phyloP scores from a whole-genome alignment of 2,888 invertebrate species.

The Minunthozetes semirufus region DNA sequence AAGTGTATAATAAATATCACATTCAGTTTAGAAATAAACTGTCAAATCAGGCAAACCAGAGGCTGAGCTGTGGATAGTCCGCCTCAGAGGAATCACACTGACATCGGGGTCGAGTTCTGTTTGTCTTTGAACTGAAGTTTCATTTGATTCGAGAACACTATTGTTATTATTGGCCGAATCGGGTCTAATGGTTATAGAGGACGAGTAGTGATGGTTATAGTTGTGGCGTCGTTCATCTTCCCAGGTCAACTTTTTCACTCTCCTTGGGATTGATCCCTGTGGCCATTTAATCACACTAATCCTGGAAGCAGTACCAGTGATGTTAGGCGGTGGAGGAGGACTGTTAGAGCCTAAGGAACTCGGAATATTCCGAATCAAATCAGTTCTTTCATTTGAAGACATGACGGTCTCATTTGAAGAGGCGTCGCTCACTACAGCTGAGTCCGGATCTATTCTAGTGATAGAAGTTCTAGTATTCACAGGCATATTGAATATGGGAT shows the following conservation, averaged over 20 bases:
- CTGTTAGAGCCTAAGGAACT: conserved; percentile 31
- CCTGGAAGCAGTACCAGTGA: conserved; percentile 29
- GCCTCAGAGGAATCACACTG: conserved; percentile 49
- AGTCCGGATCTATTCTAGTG: conserved; percentile 38
- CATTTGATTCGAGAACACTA: conserved; percentile 1
- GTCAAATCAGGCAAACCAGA: conserved; percentile 61
- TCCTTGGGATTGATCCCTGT: conserved; percentile 59
- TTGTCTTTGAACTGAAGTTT: conserved; percentile 40
- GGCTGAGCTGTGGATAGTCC: conserved; percentile 39
- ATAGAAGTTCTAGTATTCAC: conserved; percentile 22
- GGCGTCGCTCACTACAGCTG: conserved; percentile 37
- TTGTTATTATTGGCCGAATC: conserved; percentile 17
- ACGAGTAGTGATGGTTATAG: background rate
- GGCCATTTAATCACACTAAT: conserved; percentile 55
- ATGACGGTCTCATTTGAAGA: conserved; percentile 23
- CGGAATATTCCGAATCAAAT: background rate
- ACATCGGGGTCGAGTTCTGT: conserved; percentile 50
- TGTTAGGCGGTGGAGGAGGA: conserved; percentile 31
- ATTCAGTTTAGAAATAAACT: conserved; percentile 58
- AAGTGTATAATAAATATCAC: conserved; percentile 12
- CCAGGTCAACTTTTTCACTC: conserved; percentile 73
- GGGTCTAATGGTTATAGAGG: background rate
- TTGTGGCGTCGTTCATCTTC: conserved; percentile 54
- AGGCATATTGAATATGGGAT: conserved; percentile 43
- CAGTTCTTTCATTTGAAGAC: conserved; percentile 10